These are phyloP conservation scores for Dreissena polymorpha DNA, from an alignment of 1,140 invertebrate species.

Conservation along the genomic window DNA sequence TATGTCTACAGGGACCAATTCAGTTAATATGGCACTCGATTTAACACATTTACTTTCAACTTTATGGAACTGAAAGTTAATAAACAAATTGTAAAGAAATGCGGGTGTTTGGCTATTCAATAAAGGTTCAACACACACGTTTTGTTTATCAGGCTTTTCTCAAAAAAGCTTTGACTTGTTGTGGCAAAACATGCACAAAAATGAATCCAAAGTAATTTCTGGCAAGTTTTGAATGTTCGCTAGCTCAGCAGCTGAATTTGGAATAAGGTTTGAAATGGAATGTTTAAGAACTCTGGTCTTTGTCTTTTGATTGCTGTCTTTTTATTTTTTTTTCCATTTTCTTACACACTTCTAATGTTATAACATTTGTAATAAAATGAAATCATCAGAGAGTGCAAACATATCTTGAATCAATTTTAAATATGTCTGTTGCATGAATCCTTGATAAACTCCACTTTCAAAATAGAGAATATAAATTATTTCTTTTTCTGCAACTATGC, in stretches of 20 bases:
- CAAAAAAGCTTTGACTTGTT: background rate
- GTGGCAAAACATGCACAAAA: background rate
- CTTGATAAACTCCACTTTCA: constrained; percentile 5
- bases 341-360: background rate
- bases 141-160: background rate
- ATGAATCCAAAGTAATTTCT: background rate
- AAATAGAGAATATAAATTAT: constrained; percentile 20
- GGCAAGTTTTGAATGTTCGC: background rate
- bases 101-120: background rate
- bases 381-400: background rate
- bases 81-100: background rate
- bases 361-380: background rate
- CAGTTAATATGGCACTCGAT: background rate
- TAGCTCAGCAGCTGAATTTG: background rate
- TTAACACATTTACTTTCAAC: background rate
- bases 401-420: background rate
- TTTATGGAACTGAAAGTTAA: background rate
- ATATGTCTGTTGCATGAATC: background rate
- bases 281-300: background rate
- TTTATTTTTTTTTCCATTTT: background rate
- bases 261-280: background rate
- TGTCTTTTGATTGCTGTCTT: background rate
- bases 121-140: too few species aligned
- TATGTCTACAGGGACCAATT: background rate
- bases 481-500: background rate